Percentiles rank a stretch among this genome's conserved stretches.
Evolutionary conservation across 2,113 vertebrate genomes (phyloP).

Genomic region (Sula dactylatra): DNA sequence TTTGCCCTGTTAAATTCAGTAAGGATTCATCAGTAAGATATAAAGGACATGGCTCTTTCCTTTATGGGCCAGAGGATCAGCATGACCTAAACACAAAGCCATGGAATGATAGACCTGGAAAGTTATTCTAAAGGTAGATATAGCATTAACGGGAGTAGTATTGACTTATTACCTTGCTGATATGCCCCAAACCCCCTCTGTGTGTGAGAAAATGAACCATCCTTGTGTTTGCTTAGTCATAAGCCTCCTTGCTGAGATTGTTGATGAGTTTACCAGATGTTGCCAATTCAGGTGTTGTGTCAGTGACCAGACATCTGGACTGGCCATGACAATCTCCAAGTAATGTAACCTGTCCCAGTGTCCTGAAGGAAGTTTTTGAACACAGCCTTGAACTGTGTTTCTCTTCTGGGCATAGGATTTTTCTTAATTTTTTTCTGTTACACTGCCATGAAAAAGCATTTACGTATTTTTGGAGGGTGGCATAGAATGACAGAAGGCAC

Average conservation of each 20-base stretch:
- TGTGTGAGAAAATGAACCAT: background rate
- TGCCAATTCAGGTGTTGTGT: background rate
- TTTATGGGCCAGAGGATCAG: background rate
- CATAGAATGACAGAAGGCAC: background rate
- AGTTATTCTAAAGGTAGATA: background rate
- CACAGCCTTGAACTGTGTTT: background rate
- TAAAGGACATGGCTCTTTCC: background rate
- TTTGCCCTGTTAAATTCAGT: slow-evolving; percentile 4
- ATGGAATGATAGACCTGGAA: background rate
- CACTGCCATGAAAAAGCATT: background rate
- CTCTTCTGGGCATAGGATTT: background rate
- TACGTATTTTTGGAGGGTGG: background rate
- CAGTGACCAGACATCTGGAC: background rate
- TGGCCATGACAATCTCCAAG: background rate
- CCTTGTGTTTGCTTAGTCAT: background rate
- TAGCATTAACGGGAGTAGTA: background rate
- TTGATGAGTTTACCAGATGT: background rate
- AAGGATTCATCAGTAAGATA: background rate
- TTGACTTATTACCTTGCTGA: background rate
- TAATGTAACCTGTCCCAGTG: background rate
- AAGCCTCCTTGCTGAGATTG: background rate
- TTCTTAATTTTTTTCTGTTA: background rate
- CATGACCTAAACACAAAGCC: background rate
- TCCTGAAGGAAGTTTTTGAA: background rate
- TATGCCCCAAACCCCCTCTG: background rate